These are phyloP conservation scores for Drosophila orena DNA, from an alignment of 1,140 invertebrate genomes.

Conservation along the genomic window DNA sequence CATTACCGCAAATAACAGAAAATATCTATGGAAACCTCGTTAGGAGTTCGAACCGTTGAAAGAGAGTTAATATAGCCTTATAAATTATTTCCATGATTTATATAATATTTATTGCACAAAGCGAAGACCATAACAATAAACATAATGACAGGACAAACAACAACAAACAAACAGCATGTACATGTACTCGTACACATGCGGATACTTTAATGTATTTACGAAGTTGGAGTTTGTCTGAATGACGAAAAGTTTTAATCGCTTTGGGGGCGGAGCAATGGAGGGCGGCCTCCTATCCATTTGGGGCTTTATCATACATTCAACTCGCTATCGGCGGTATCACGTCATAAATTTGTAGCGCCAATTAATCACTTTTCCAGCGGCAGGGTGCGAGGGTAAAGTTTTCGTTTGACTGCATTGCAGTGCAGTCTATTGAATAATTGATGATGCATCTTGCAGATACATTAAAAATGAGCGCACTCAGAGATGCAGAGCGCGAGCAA, in stretches of 20 bases:
- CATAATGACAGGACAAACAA: constrained; percentile 57
- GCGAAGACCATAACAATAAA: constrained; percentile 69
- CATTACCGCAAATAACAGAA: constrained; percentile 39
- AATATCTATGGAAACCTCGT: constrained; percentile 31
- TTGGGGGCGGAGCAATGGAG: background rate
- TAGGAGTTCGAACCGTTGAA: constrained; percentile 9
- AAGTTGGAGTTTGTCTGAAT: constrained; percentile 56
- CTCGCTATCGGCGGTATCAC: constrained; percentile 70
- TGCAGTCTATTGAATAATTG: constrained; percentile 68
- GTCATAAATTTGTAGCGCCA: constrained; percentile 83
- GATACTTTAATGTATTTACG: constrained; percentile 67
- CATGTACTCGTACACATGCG: constrained; percentile 25
- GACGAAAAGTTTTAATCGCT: constrained; percentile 77
- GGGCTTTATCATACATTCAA: constrained; percentile 80
- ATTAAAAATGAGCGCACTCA: constrained; percentile 28
- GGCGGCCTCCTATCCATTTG: constrained; percentile 29
- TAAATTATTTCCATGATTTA: constrained; percentile 74
- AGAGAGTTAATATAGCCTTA: constrained; percentile 45
- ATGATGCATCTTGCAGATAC: constrained; percentile 66
- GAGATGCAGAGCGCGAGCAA: constrained; percentile 2
- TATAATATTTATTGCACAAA: constrained; percentile 73
- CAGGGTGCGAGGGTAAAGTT: constrained; percentile 29
- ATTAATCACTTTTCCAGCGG: constrained; percentile 67
- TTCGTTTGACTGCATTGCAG: constrained; percentile 60
- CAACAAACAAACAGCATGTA: constrained; percentile 19